These are phyloP conservation scores for Saturnia pavonia DNA, from an alignment of 2,888 invertebrate species.

Conservation along the genomic window DNA sequence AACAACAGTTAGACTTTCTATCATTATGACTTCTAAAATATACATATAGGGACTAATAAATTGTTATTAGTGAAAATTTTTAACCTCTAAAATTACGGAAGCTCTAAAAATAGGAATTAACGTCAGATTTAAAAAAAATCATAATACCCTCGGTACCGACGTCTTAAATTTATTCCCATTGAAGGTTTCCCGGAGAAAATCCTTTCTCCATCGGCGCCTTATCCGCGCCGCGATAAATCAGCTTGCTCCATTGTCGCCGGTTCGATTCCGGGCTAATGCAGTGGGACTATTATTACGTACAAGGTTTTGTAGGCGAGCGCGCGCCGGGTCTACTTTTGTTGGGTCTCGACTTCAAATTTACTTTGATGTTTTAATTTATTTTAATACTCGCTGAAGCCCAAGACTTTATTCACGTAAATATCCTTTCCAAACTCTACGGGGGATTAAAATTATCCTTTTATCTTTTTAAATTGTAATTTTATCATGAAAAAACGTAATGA, in stretches of 20 bases:
- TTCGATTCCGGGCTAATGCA: slow-evolving; percentile 61
- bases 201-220: slow-evolving; percentile 64
- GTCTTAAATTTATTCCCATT: slow-evolving; percentile 53
- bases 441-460: too few relatives aligned
- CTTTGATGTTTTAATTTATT: slow-evolving; percentile 5
- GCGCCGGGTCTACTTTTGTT: too few relatives aligned
- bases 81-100: not conserved
- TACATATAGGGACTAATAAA: not conserved
- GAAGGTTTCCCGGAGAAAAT: slow-evolving; percentile 58
- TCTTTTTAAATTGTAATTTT: too few relatives aligned
- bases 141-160: slow-evolving; percentile 29
- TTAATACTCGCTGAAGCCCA: not conserved
- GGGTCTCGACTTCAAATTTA: too few relatives aligned
- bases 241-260: slow-evolving; percentile 58
- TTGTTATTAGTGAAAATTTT: not conserved
- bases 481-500: too few relatives aligned
- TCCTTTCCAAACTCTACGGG: too few relatives aligned
- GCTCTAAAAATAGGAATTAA: not conserved
- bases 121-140: not conserved
- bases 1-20: too few relatives aligned
- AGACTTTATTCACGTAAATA: not conserved
- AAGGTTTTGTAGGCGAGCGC: slow-evolving; percentile 7
- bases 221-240: slow-evolving; percentile 68
- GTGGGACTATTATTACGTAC: slow-evolving; percentile 49
- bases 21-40: too few relatives aligned